Base-by-base conservation (phyloP, 1,140 invertebrate genomes). In the Bombus waltoni region DNA sequence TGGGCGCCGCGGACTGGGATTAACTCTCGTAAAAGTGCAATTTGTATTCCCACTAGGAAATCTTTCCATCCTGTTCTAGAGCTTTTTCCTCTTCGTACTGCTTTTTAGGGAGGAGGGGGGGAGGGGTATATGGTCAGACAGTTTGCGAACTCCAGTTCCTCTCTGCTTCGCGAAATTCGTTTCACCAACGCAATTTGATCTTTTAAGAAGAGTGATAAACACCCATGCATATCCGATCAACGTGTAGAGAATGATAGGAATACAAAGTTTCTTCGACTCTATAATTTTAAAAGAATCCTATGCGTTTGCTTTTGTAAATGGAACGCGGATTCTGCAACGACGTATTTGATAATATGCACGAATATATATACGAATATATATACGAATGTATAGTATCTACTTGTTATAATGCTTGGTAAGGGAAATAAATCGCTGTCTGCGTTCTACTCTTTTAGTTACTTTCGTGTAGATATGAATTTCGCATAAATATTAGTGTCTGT, bases 1-100 rank as follows among this genome's bases (percentile, higher is more conserved):
- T 42, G 68, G 81, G 35, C 75, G 68, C 74, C 74, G 28, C 35
- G 40, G 28, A 38, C 65, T 44, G 75, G 86, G 86, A 87, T 87
- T 84, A 87, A 87, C 86, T 83, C 75, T 74, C 75, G 82, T 84
- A 84, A 79, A 87, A 84, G 57, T 87, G 86, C 86, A 87, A 87
- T 87, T 87, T 87, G 86, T 84, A 84, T 84, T 84, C 86, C 86
- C 70, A n/a, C 66, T 53, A 76, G 75, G 59, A 57, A 78, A 84
- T 77, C 81, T 59, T 79, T 35, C 44, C 57, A 18, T 44, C 73
- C 38, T 53, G 5, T 68, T 44, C 38, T 13, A 15, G 2, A n/a
- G 32, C 11, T 22, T 66, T 74, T n/a, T 76, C 32, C 1, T 68
- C 10, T 25, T 68, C 18, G 5, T 53, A 53, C 47, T 53, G 1